Base-by-base conservation (phyloP, 2,797 vertebrate species). In the Pipistrellus pipistrellus region DNA sequence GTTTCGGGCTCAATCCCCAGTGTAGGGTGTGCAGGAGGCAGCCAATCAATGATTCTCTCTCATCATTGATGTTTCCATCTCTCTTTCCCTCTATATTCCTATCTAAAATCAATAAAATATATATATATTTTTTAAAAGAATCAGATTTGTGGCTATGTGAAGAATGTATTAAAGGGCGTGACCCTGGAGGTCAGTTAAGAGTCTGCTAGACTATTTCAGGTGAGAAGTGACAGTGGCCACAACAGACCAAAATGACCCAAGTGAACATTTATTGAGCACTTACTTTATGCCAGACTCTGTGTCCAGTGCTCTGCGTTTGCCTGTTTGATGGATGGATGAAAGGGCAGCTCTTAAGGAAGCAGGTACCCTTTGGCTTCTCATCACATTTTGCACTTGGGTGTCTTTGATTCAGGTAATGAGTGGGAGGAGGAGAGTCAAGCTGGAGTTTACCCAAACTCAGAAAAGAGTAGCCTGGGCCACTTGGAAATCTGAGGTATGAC, bases 401-500 rank as follows among this genome's bases (percentile, higher is more conserved):
- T 95, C 83, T 89, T 81, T 91, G 87, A 87, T 78, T 93, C 73
- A 93, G 95, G 96, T 95, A 89, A 90, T 91, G 90, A 85, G 57
- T 92, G 81, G 94, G 91, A 96, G 55, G 73, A 93, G 69, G 76
- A 87, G 85, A 91, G 53, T 77, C 89, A 53, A 78, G 77, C 97
- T 94, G 94, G 93, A 93, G 93, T 95, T 94, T 41, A 76, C 51
- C 2, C 80, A 66, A 2, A 77, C 68, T 89, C 87, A 25, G 80
- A 90, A 51, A 73, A 95, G 89, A 91, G 68, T 53, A 92, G 76
- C 77, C 82, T 76, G 59, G 91, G 84, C 93, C 59, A 4, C 87
- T 78, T 82, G 95, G 90, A 91, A 91, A 75, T 94, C 90, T 91
- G 92, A 93, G 87, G 90, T 95, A 78, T 35, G 94, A 94, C 75